Percentiles rank a stretch among this genome's conserved stretches.
Conservation (phyloP, 2,888 invertebrate species). For the Platycnemis pennipes region DNA sequence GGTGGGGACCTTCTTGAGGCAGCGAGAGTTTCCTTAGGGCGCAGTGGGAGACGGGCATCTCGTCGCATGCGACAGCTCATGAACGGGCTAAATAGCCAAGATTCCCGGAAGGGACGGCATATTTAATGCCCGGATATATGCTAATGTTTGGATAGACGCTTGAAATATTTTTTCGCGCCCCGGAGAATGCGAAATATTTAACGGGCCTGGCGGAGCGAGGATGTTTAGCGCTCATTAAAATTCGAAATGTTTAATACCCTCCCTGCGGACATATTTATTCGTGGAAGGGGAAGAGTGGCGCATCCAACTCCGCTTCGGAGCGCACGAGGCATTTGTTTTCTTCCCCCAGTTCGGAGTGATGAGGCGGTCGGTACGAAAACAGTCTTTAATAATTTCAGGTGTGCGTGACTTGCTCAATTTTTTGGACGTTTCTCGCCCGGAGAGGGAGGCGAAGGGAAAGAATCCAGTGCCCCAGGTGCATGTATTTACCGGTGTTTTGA, state of each 20-base stretch:
- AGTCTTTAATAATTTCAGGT: background rate
- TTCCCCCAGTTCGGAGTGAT: background rate
- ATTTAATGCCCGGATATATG: background rate
- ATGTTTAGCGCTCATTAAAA: background rate
- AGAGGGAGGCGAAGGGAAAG: background rate
- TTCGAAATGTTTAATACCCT: slow-evolving; percentile 1
- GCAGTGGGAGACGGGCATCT: too few species aligned
- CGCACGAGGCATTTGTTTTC: background rate
- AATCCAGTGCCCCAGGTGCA: background rate
- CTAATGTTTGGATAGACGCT: background rate
- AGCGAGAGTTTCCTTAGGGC: background rate
- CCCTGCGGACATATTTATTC: background rate
- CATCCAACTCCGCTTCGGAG: background rate
- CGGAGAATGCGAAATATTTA: background rate
- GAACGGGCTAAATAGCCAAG: background rate
- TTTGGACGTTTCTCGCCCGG: background rate
- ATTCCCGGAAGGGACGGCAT: background rate
- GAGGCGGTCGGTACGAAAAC: background rate
- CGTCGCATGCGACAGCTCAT: background rate
- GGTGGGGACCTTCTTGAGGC: background rate
- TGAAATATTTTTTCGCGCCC: background rate
- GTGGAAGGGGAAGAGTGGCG: too few species aligned
- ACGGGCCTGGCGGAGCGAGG: background rate
- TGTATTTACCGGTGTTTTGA: too few species aligned
- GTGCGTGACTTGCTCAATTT: background rate